These are phyloP conservation scores for Penaeus indicus DNA, from an alignment of 1,140 invertebrate genomes.

Conservation along the genomic window DNA sequence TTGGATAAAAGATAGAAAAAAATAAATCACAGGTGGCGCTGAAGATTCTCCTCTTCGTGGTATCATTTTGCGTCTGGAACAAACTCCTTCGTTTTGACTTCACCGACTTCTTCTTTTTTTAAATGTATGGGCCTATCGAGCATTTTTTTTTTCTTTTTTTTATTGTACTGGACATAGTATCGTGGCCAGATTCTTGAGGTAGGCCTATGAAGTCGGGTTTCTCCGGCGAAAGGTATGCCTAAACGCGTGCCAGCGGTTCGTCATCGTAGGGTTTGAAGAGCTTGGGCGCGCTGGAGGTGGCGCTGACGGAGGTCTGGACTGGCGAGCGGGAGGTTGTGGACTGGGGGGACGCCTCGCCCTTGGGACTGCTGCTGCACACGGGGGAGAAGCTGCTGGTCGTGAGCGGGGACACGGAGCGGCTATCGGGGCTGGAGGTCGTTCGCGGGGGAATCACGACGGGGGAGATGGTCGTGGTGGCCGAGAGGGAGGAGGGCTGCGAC, in stretches of 20 bases:
- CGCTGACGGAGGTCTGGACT: background rate
- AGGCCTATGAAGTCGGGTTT: too few relatives aligned
- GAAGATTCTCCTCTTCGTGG: too few relatives aligned
- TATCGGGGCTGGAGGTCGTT: background rate
- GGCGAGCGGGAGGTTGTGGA: background rate
- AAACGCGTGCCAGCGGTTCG: slow-evolving; percentile 4
- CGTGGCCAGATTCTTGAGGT: too few relatives aligned
- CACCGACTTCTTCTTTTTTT: too few relatives aligned
- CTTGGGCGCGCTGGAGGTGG: slow-evolving; percentile 14
- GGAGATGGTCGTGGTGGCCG: background rate
- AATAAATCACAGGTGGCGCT: too few relatives aligned
- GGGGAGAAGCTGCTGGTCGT: background rate
- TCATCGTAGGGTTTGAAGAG: slow-evolving; percentile 51
- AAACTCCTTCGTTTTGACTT: too few relatives aligned
- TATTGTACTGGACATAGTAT: too few relatives aligned
- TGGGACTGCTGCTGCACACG: slow-evolving; percentile 16
- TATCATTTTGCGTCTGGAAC: too few relatives aligned
- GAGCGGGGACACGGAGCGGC: background rate
- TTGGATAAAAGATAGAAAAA: too few relatives aligned
- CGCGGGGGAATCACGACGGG: background rate
- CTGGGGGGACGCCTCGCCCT: background rate
- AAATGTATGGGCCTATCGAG: too few relatives aligned
- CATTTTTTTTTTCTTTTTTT: too few relatives aligned
- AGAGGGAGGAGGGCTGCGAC: background rate
- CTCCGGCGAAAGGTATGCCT: background rate